Percentiles rank a stretch among this genome's conserved stretches.
These are phyloP conservation scores for Eupithecia exiguata DNA, from an alignment of 2,888 invertebrate genomes.

Conservation along the genomic window DNA sequence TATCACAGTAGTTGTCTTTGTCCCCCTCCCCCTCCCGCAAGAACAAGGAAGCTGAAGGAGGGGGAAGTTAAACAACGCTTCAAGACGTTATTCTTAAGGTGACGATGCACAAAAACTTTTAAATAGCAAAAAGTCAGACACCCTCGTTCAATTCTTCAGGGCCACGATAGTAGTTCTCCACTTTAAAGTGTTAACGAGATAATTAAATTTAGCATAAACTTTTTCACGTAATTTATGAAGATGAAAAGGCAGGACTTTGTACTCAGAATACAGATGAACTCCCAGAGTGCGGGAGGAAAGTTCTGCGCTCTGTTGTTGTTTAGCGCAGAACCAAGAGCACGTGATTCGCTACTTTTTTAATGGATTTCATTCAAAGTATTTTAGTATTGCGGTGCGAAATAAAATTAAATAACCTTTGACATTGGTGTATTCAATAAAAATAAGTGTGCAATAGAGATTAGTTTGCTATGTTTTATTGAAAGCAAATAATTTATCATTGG, in stretches of 20 bases:
- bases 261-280: slow-evolving; percentile 15
- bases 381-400: not conserved
- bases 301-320: not conserved
- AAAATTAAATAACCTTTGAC: slow-evolving; percentile 6
- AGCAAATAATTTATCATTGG: slow-evolving; percentile 1
- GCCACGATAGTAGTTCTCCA: slow-evolving; percentile 29
- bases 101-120: slow-evolving; percentile 37
- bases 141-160: slow-evolving; percentile 26
- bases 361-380: slow-evolving; percentile 1
- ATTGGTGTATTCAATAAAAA: not conserved
- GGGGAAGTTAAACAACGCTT: slow-evolving; percentile 44
- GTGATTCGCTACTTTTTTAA: not conserved
- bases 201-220: slow-evolving; percentile 33
- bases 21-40: slow-evolving; percentile 22
- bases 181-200: slow-evolving; percentile 33
- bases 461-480: not conserved
- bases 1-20: slow-evolving; percentile 44
- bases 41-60: slow-evolving; percentile 21
- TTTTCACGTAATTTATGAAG: slow-evolving; percentile 33
- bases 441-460: slow-evolving; percentile 3
- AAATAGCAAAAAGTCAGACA: slow-evolving; percentile 33
- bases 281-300: not conserved
- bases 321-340: not conserved
- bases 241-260: slow-evolving; percentile 27
- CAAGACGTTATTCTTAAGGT: slow-evolving; percentile 40